Evolutionary conservation across 2,888 invertebrate genomes (phyloP).

Genomic region (Rotaria magnacalcarata): DNA sequence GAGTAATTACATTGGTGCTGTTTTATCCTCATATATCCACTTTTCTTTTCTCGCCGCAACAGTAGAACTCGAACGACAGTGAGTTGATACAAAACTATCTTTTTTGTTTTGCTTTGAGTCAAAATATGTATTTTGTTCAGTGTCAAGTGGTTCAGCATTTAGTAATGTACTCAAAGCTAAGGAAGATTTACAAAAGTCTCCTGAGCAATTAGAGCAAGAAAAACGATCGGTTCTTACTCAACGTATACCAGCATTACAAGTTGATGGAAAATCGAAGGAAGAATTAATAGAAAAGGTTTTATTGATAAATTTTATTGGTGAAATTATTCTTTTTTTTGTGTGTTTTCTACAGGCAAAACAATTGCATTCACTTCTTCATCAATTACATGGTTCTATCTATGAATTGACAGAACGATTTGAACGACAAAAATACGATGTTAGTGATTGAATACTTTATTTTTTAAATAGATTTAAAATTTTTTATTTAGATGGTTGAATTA

Average conservation of each 20-base stretch:
- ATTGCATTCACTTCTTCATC: slow-evolving; percentile 37
- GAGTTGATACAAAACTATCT: background rate
- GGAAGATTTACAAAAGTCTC: slow-evolving; percentile 46
- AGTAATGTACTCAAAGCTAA: slow-evolving; percentile 46
- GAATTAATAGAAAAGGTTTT: slow-evolving; percentile 37
- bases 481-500: slow-evolving; percentile 46
- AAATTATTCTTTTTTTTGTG: background rate
- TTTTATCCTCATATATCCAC: background rate
- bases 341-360: slow-evolving; percentile 34
- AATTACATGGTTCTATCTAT: slow-evolving; percentile 43
- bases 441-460: background rate
- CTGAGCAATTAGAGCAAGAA: slow-evolving; percentile 46
- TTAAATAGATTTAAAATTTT: background rate
- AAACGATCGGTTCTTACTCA: slow-evolving; percentile 39
- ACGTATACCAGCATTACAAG: slow-evolving; percentile 37
- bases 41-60: background rate
- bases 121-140: background rate
- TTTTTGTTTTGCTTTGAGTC: no score
- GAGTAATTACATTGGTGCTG: background rate
- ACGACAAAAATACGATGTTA: slow-evolving; percentile 47
- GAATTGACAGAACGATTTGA: slow-evolving; percentile 46
- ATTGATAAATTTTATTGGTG: background rate
- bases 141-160: slow-evolving; percentile 43
- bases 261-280: slow-evolving; percentile 44
- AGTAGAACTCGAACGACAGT: background rate